phyloP scores from a whole-genome alignment of 2,113 vertebrate species.

The Tetrax tetrax region DNA sequence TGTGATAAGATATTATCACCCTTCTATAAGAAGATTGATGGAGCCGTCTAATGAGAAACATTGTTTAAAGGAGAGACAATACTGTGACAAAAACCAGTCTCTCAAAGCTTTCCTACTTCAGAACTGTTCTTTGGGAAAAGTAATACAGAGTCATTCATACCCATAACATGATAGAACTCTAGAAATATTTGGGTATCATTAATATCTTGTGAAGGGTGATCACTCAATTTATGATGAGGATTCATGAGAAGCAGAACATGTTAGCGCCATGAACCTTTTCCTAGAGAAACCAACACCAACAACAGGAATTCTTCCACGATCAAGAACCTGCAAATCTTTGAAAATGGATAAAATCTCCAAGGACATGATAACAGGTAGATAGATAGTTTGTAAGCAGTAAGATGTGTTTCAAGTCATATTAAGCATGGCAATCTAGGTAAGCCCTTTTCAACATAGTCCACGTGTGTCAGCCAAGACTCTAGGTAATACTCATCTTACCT shows the following conservation, averaged over 20 bases:
- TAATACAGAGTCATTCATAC: fast-evolving
- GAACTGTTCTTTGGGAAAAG: background rate
- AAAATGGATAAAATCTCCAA: background rate
- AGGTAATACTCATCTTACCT: background rate
- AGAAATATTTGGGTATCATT: background rate
- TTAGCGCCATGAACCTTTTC: background rate
- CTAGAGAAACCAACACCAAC: background rate
- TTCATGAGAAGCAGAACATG: background rate
- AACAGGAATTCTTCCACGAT: background rate
- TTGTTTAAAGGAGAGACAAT: background rate
- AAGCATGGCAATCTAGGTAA: background rate
- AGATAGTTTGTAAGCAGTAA: background rate
- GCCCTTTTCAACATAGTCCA: background rate
- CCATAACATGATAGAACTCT: background rate
- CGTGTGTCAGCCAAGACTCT: background rate
- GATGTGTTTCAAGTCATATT: background rate
- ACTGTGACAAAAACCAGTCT: background rate
- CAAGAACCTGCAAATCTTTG: background rate
- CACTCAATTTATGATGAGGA: background rate
- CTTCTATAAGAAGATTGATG: conserved; percentile 42
- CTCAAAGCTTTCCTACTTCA: background rate
- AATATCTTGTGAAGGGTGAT: background rate
- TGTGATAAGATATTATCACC: conserved; percentile 52
- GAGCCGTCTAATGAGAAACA: background rate
- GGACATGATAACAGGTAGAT: background rate